Evolutionary conservation across 2,888 invertebrate genomes (phyloP), one percentile per base, ranked within the genome.

Genomic region (Tenthredo mesomela): DNA sequence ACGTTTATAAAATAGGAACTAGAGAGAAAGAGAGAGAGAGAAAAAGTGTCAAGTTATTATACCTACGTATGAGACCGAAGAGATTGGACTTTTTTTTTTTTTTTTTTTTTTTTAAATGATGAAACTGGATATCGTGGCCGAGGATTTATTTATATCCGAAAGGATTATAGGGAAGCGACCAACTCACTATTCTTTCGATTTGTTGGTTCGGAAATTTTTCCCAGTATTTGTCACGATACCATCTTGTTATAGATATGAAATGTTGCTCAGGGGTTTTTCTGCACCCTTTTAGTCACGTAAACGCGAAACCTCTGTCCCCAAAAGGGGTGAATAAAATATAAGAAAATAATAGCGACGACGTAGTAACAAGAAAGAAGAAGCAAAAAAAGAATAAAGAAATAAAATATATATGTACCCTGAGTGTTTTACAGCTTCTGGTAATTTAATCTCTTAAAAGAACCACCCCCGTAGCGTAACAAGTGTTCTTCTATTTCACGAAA

Each of bases 271-370:
- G 29, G 21, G 12, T 7, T 29, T 54, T 33, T 18, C 12, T n/a
- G 33, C 37, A 15, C 37, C 80, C 29, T 61, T 80, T 58, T 50
- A 80, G 80, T 58, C 58, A 21, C 61, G 61, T 40, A 12, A 80
- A 77, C 6, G 21, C 12, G 25, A 25, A 2, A 25, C 29, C 40
- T 37, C 9, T 37, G 71, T 25, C 15, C 15, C 15, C 29, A 25
- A 47, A 50, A 40, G 80, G 61, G 77, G 77, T 47, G 47, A 80
- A 80, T 80, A 80, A 80, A 37, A 58, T 61, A 80, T 80, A 37
- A 80, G 80, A 40, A 80, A 80, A 80, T 80, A 58, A 58, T 61
- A 37, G 80, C 61, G 18, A 61, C 37, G 37, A 7, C 2, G 61
- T 33, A 21, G 29, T 73, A 12, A 40, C 40, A 43, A n/a, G 12